Percentiles rank a stretch among this genome's conserved stretches.
Evolutionary conservation across 2,888 invertebrate genomes (phyloP).

Genomic region (Nemapogon koenigi): DNA sequence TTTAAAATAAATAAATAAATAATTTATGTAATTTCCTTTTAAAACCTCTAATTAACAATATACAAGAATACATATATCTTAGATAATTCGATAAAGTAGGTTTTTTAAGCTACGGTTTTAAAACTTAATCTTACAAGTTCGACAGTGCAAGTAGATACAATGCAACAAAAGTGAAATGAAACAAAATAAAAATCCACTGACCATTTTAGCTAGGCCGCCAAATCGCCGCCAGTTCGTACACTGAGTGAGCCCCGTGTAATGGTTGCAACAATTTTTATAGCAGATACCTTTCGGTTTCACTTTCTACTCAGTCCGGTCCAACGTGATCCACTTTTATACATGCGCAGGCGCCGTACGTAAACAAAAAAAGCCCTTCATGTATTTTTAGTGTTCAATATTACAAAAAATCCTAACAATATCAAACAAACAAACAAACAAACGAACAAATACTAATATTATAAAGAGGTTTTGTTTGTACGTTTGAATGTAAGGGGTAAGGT

Average conservation of each 20-base stretch:
- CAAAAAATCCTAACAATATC: no score
- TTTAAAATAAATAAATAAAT: no score
- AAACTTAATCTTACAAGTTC: neutral
- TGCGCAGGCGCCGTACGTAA: conserved; percentile 17
- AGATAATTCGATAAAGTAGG: no score
- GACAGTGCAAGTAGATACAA: neutral
- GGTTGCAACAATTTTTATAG: conserved; percentile 53
- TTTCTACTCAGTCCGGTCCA: conserved; percentile 49
- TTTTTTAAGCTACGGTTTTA: no score
- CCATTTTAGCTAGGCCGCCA: conserved; percentile 35
- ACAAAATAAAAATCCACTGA: conserved; percentile 38
- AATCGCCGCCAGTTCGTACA: conserved; percentile 11
- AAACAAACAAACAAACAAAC: no score
- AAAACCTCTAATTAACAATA: no score
- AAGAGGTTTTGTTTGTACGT: no score
- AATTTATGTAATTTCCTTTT: no score
- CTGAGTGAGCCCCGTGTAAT: conserved; percentile 38
- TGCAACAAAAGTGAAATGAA: conserved; percentile 16
- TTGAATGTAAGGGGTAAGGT: no score
- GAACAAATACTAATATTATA: no score
- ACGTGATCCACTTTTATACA: conserved; percentile 51
- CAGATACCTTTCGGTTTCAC: conserved; percentile 49
- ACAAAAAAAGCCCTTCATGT: neutral
- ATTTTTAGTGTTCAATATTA: neutral
- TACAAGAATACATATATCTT: no score